Conservation (phyloP, 2,797 vertebrate species). For the Cyclopterus lumpus region DNA sequence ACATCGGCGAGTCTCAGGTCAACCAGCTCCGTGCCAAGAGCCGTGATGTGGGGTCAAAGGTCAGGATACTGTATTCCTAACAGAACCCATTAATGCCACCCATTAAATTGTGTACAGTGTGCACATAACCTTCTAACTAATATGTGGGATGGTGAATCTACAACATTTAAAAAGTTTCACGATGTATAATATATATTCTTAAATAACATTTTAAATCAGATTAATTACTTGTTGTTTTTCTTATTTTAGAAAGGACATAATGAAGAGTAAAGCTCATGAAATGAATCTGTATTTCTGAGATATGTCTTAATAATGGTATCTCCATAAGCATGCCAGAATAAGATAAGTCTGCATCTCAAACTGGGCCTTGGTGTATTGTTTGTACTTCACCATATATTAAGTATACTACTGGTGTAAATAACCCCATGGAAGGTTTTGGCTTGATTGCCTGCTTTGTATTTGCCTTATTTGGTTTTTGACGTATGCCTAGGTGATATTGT, state of each 20-base stretch:
- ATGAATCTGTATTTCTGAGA: conserved; percentile 43
- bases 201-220: background rate
- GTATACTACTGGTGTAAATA: background rate
- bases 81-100: background rate
- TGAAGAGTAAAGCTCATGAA: conserved; percentile 56
- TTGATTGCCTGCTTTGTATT: too few relatives aligned
- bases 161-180: background rate
- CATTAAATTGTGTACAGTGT: background rate
- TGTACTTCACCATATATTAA: background rate
- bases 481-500: too few relatives aligned
- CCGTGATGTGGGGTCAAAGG: conserved; percentile 88
- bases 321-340: conserved; percentile 74
- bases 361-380: conserved; percentile 10
- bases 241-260: conserved; percentile 72
- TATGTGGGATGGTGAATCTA: background rate
- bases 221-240: conserved; percentile 2
- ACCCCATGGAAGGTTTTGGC: too few relatives aligned
- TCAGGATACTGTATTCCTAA: conserved; percentile 37
- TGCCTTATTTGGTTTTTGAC: too few relatives aligned
- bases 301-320: conserved; percentile 43
- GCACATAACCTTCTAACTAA: background rate
- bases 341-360: conserved; percentile 62
- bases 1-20: conserved; percentile 91
- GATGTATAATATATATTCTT: background rate
- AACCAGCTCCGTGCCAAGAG: conserved; percentile 91